Base-by-base conservation (phyloP, 1,140 invertebrate species). In the Achroia grisella region DNA sequence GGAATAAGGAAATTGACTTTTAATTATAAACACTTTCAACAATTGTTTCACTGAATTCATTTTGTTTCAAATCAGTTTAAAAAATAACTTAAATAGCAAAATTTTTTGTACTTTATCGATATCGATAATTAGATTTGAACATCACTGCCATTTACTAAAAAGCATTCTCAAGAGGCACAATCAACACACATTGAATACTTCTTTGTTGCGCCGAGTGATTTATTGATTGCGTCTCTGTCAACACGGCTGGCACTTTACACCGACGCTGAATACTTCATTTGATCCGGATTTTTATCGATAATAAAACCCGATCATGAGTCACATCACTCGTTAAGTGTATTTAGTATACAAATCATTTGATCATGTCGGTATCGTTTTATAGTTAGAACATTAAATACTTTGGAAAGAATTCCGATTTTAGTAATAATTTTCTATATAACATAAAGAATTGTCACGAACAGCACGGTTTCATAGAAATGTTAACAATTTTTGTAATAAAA, bases 141-240 rank as follows among this genome's bases (percentile, higher is more conserved):
- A 71, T 66, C 76, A 57, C 75, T 84, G 59, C 23, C 35, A 39
- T 46, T 62, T 52, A 73, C 69, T 76, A 73, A 78, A 78, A 81
- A 75, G 71, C 71, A 63, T 71, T 78, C 66, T 62, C 68, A 72
- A 79, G 74, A 77, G 62, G 75, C 75, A 81, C 80, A 84, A 84
- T 84, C 80, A 84, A 77, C 73, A 73, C 80, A 80, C 76, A 84
- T 81, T 84, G 73, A 83, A 82, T 74, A 69, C 63, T 57, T 71
- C 74, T 81, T 81, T 84, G 74, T 80, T 55, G 66, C 28, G 47
- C 54, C 70, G 61, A 80, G 73, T 84, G 80, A 84, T 84, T 84
- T 84, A 84, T 84, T 80, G 80, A 81, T 77, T 77, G 67, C 75
- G 66, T 79, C 77, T 84, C 77, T 84, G 80, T 84, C 80, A 84